Base-by-base conservation (phyloP, 2,888 invertebrate genomes). In the Amiota mariae region DNA sequence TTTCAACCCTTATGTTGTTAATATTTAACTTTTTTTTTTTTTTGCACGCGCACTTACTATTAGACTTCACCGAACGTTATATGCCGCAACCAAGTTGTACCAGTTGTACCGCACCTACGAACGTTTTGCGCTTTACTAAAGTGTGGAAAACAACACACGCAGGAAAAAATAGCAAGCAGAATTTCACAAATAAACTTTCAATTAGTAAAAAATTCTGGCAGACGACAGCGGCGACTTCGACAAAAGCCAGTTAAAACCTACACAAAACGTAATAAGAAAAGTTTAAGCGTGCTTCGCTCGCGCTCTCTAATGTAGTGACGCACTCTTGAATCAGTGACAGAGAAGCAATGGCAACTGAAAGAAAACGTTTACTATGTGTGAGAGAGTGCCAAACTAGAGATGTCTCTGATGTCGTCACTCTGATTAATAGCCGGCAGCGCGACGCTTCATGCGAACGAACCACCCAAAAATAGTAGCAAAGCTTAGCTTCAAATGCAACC, bases 121-220 rank as follows among this genome's bases (percentile, higher is more conserved):
- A 82, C 84, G 81, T 81, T 84, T 80, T 85, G 80, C 81, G 80
- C 77, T 73, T 74, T 80, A 86, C 87, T 86, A 81, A 76, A 74
- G 79, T 79, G 36, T 59, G 72, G 71, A 77, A 70, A 72, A 78
- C 66, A 72, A 78, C 77, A 76, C 76, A 71, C 76, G 56, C 75
- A 74, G 76, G 72, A 72, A 71, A 70, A 47, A 72, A 77, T 77
- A 63, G 8, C 51, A 72, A 64, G n/a, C 72, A 72, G 51, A 68
- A 75, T 64, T 72, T 76, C 74, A 75, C 74, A 73, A 75, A 61
- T 67, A 74, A 77, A 76, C 74, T 75, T 75, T 77, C 74, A 76
- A 76, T 76, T 74, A 73, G 68, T 74, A 71, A 63, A 36, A 36
- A 64, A 56, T 74, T 63, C 72, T 51, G 68, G 47, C 73, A 70